phyloP scores from a whole-genome alignment of 2,113 vertebrate species.

The Erythrolamprus reginae region DNA sequence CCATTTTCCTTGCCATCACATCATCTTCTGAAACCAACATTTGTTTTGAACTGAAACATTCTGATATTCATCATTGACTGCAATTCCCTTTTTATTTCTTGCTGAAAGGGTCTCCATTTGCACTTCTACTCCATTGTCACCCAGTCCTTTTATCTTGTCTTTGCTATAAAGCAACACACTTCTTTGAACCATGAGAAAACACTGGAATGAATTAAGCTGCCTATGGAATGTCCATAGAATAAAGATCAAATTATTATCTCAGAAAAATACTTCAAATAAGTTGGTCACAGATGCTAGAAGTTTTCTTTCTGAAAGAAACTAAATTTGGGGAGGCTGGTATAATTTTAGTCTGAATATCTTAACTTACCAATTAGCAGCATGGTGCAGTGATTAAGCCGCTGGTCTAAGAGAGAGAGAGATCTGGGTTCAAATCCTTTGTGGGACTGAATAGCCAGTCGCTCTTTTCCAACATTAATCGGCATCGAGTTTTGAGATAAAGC shows the following conservation, averaged over 20 bases:
- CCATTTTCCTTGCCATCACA: not conserved
- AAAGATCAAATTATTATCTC: not conserved
- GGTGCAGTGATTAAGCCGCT: not conserved
- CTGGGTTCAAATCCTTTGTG: not conserved
- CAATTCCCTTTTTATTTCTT: not conserved
- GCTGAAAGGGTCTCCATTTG: not conserved
- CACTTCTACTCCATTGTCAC: not conserved
- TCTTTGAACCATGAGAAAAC: not conserved
- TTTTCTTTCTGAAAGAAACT: not conserved
- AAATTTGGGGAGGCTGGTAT: not conserved
- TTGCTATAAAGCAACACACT: not conserved
- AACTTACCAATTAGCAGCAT: not conserved
- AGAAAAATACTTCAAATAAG: not conserved
- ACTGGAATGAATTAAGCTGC: not conserved
- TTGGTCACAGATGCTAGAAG: not conserved
- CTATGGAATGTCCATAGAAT: not conserved
- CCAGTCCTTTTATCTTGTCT: not conserved
- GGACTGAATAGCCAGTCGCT: not conserved
- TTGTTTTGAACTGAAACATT: not conserved
- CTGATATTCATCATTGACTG: not conserved
- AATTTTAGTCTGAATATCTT: not conserved
- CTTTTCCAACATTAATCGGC: not conserved
- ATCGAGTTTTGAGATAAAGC: not conserved
- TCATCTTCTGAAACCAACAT: not conserved
- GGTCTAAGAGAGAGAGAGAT: not conserved